Conservation (phyloP, 2,797 vertebrate species). For the Pangasius djambal region DNA sequence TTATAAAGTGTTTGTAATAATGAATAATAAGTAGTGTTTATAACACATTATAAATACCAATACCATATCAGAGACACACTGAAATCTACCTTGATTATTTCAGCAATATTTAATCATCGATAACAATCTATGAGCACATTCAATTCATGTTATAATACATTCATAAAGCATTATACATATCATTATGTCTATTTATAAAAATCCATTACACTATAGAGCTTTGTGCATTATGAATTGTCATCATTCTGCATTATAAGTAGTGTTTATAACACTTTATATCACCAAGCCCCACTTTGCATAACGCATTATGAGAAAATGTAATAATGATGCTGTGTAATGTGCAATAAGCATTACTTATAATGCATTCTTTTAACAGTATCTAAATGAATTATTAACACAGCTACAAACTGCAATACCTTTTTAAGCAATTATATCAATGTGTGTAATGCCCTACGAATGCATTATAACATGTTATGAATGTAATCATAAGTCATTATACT, state of each 20-base stretch:
- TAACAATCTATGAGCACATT: neutral
- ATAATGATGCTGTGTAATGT: neutral
- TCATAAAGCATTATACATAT: neutral
- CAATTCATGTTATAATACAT: neutral
- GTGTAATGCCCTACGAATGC: neutral
- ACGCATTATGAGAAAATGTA: neutral
- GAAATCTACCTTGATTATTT: neutral
- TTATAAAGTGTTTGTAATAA: neutral
- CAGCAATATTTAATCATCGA: neutral
- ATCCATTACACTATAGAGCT: neutral
- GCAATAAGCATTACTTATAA: neutral
- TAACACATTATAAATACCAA: neutral
- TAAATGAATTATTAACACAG: neutral
- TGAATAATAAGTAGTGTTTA: neutral
- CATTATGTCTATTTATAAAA: neutral
- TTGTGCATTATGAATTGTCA: neutral
- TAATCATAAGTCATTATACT: neutral
- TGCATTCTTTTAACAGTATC: neutral
- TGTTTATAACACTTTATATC: neutral
- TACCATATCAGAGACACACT: neutral
- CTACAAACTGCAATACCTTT: neutral
- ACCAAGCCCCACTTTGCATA: neutral
- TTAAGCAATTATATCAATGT: neutral
- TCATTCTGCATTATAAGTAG: neutral
- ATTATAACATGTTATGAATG: neutral